A percentile compares a stretch with the other conserved stretches of the same genome.
phyloP scores from a whole-genome alignment of 2,888 invertebrate genomes.

The Agonopterix heracliana region DNA sequence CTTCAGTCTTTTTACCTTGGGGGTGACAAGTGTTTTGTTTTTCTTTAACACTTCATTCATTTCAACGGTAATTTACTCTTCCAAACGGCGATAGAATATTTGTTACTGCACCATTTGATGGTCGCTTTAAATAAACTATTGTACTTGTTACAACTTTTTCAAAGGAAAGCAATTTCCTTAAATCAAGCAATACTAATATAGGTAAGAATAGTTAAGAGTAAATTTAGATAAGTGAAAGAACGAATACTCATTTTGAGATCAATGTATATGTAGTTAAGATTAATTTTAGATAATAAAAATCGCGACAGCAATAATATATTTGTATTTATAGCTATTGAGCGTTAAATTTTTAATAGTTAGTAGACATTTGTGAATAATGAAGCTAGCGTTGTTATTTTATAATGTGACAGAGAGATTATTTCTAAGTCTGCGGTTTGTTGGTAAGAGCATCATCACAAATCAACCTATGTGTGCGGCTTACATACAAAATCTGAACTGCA shows the following conservation, averaged over 20 bases:
- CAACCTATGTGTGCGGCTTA: neutral
- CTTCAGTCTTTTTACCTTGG: no score
- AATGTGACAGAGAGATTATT: constrained; percentile 44
- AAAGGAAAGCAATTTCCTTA: constrained; percentile 62
- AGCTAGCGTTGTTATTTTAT: constrained; percentile 68
- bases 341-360: constrained; percentile 71
- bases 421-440: neutral
- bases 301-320: constrained; percentile 76
- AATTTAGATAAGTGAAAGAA: constrained; percentile 54
- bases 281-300: constrained; percentile 44
- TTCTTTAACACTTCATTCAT: neutral
- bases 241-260: constrained; percentile 71
- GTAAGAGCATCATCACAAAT: neutral
- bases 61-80: constrained; percentile 7
- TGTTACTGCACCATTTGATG: constrained; percentile 64
- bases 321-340: constrained; percentile 75
- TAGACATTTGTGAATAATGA: constrained; percentile 67
- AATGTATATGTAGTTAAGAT: constrained; percentile 60
- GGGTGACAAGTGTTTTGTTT: neutral
- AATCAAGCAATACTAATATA: constrained; percentile 71
- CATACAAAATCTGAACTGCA: no score
- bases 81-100: constrained; percentile 28
- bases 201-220: constrained; percentile 55
- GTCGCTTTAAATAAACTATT: constrained; percentile 33
- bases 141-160: constrained; percentile 58